phyloP scores from a whole-genome alignment of 2,888 invertebrate genomes.

The Selenia dentaria region DNA sequence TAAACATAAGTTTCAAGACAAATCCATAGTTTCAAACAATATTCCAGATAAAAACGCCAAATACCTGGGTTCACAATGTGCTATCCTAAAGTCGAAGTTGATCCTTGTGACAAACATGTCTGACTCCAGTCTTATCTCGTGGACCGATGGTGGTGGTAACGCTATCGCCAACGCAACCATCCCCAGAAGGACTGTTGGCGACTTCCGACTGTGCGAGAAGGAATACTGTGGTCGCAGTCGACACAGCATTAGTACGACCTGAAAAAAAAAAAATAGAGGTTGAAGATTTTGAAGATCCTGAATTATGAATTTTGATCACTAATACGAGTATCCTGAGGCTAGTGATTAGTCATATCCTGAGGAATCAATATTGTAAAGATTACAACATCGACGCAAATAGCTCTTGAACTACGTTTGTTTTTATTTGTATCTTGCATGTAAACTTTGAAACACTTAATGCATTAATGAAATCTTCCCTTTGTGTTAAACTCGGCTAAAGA shows the following conservation, averaged over 20 bases:
- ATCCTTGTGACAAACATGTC: conserved; percentile 99
- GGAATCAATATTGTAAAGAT: too few species aligned
- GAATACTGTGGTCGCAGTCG: conserved; percentile 96
- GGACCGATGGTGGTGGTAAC: conserved; percentile 97
- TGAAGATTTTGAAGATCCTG: conserved; percentile 19
- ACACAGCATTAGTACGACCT: conserved; percentile 97
- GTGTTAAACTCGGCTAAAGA: too few species aligned
- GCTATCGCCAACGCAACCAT: conserved; percentile 98
- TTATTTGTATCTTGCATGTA: too few species aligned
- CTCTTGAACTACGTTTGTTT: too few species aligned
- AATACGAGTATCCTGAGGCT: too few species aligned
- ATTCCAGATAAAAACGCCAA: conserved; percentile 37
- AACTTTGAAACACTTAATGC: too few species aligned
- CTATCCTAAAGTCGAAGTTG: conserved; percentile 97
- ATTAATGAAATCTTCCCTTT: too few species aligned
- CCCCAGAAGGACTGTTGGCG: conserved; percentile 94
- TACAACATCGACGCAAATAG: too few species aligned
- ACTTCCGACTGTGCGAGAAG: conserved; percentile 95
- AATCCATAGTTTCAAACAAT: too few species aligned
- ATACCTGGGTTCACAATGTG: conserved; percentile 98
- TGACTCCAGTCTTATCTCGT: conserved; percentile 97
- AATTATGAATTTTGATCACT: too few species aligned
- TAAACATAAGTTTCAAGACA: too few species aligned
- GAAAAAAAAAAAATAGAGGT: conserved; percentile 56
- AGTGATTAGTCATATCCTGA: too few species aligned